Base-by-base conservation (phyloP, 2,888 invertebrate genomes). In the Amphimallon solstitiale region DNA sequence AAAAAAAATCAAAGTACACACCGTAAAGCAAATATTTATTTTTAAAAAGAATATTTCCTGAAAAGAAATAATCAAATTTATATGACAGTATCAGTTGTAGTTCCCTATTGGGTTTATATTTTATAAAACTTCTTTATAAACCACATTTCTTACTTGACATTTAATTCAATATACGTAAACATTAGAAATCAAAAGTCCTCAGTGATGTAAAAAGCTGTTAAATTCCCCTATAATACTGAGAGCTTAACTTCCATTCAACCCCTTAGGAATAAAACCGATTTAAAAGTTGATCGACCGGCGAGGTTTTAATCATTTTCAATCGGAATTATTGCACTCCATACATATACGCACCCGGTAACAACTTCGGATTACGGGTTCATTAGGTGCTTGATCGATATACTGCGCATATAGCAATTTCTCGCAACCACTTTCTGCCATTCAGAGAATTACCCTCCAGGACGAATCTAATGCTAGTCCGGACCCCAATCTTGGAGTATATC, bases 391-490 rank as follows among this genome's bases (percentile, higher is more conserved):
- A 63, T 68, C 66, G 66, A 63, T 61, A 46, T 38, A 63, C 37
- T 17, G 21, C 19, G 15, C 52, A 37, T 15, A 63, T 59, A 63
- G 52, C 59, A 51, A 65, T 67, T 65, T 65, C 68, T 59, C 52
- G 12, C 19, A 14, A 54, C 38, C 38, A 64, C 46, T 43, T 49
- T 65, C 63, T 56, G 45, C 67, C 35, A 63, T 63, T 68, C 64
- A 38, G 60, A 34, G 63, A 66, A 61, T 69, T 68, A 67, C 60
- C 65, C 56, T 46, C 38, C 49, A 61, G 65, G 65, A 67, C 61
- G 66, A 62, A 35, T 37, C 65, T 51, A 65, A 67, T 66, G 66
- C 67, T 59, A 70, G 63, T 45, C 21, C 34, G 17, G 51, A 45
- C 59, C 49, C 63, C 62, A 70, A 71, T 70, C 71, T 52, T 52